A percentile compares a stretch with the other conserved stretches of the same genome.
These are phyloP conservation scores for Burhinus bistriatus DNA, from an alignment of 2,113 vertebrate species.

Conservation along the genomic window DNA sequence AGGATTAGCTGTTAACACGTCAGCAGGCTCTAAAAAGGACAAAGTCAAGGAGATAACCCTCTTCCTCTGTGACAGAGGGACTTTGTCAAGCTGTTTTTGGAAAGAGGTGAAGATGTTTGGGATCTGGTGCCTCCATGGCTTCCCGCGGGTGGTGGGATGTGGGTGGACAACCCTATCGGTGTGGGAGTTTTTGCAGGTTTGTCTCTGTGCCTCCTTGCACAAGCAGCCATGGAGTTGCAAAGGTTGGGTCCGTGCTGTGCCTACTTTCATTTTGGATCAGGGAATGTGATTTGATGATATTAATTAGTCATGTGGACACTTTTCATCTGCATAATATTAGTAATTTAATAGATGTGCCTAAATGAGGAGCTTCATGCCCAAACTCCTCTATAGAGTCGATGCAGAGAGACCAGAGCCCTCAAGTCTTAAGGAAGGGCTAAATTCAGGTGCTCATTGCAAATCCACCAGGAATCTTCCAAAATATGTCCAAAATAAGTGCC, in stretches of 20 bases:
- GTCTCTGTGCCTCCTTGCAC: fast-evolving
- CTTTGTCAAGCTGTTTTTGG: neutral
- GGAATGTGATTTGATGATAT: neutral
- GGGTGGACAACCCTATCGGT: fast-evolving
- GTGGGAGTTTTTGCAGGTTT: neutral
- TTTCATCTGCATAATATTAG: neutral
- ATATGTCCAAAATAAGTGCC: fast-evolving
- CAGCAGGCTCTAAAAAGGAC: neutral
- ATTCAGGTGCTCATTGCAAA: neutral
- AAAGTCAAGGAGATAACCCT: neutral
- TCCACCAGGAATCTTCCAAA: neutral
- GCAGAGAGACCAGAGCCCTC: neutral
- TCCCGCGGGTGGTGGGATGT: fast-evolving
- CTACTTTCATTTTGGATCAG: fast-evolving
- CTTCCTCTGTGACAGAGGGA: neutral
- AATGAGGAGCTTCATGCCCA: neutral
- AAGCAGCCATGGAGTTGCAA: fast-evolving
- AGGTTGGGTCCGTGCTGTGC: neutral
- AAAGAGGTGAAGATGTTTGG: neutral
- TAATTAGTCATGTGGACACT: neutral
- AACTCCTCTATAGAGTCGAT: neutral
- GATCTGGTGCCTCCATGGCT: neutral
- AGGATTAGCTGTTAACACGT: neutral
- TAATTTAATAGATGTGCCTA: neutral
- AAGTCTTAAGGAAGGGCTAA: neutral